Conservation (phyloP, 2,888 invertebrate genomes). For the Caenorhabditis sulstoni region DNA sequence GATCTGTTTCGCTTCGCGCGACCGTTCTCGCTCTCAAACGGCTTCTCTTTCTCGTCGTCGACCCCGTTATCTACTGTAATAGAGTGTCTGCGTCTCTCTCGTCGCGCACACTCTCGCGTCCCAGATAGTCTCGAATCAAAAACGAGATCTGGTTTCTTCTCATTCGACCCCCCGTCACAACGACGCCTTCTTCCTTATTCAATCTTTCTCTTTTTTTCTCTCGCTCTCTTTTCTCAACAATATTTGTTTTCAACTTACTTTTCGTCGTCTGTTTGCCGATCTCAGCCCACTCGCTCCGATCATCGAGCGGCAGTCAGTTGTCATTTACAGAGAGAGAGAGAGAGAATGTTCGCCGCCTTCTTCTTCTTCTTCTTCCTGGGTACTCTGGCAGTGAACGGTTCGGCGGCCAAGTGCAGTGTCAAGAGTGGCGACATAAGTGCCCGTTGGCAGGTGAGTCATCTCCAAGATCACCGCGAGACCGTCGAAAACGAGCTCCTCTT, state of each 20-base stretch:
- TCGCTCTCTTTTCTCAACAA: conserved; percentile 25
- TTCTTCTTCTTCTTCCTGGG: conserved; percentile 39
- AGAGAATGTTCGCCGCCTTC: conserved; percentile 41
- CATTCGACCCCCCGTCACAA: conserved; percentile 37
- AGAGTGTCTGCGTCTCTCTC: conserved; percentile 23
- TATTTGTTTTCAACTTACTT: conserved; percentile 41
- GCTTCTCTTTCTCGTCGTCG: conserved; percentile 12
- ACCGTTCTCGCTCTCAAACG: conserved; percentile 17
- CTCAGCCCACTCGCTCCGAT: conserved; percentile 18
- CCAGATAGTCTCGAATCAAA: conserved; percentile 42
- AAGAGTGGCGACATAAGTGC: conserved; percentile 61
- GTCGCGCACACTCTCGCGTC: background rate
- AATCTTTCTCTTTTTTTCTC: conserved; percentile 29
- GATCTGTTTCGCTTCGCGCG: background rate
- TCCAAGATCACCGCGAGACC: conserved; percentile 1
- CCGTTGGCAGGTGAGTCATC: conserved; percentile 62
- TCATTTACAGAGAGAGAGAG: too few relatives aligned
- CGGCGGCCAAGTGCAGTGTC: conserved; percentile 59
- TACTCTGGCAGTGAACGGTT: conserved; percentile 16
- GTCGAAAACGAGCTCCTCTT: background rate
- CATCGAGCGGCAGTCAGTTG: background rate
- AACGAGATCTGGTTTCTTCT: conserved; percentile 48
- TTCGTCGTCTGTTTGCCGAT: conserved; percentile 25
- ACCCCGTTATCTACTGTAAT: conserved; percentile 26
- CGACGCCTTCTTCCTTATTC: conserved; percentile 41